Conservation (phyloP, 2,888 invertebrate genomes). For the Apamea monoglypha region DNA sequence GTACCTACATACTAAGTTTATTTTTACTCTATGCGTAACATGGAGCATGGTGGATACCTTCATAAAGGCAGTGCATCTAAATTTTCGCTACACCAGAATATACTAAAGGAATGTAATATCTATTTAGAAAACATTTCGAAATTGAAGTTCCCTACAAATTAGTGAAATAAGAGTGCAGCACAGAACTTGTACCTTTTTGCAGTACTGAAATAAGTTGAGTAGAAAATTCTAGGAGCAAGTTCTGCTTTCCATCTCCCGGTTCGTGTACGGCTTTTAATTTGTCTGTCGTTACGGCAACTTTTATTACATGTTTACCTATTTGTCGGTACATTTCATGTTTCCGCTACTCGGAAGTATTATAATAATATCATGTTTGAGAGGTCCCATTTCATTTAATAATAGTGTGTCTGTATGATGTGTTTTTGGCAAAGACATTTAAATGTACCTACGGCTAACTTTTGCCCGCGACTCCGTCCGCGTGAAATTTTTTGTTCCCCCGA, state of each 20-base stretch:
- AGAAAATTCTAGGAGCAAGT: slow-evolving; percentile 64
- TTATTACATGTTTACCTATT: slow-evolving; percentile 31
- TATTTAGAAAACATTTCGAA: neutral
- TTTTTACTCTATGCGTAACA: neutral
- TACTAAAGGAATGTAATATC: neutral
- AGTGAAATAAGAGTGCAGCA: slow-evolving; percentile 65
- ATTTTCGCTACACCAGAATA: neutral
- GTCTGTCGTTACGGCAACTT: slow-evolving; percentile 55
- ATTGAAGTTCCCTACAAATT: slow-evolving; percentile 56
- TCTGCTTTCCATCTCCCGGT: slow-evolving; percentile 63
- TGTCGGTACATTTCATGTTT: slow-evolving; percentile 27
- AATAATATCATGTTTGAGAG: slow-evolving; percentile 15
- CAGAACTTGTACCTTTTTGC: slow-evolving; percentile 60
- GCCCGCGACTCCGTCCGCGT: no score
- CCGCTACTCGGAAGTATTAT: neutral
- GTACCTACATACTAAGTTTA: neutral
- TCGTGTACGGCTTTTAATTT: slow-evolving; percentile 64
- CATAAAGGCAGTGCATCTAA: neutral
- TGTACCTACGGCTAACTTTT: no score
- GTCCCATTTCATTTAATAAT: slow-evolving; percentile 4
- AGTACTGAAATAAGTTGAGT: slow-evolving; percentile 59
- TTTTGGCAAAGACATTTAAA: neutral
- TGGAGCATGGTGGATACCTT: neutral
- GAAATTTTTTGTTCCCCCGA: no score
- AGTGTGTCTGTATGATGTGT: neutral